Base-by-base conservation (phyloP, 2,113 vertebrate species). In the Xiphias gladius region DNA sequence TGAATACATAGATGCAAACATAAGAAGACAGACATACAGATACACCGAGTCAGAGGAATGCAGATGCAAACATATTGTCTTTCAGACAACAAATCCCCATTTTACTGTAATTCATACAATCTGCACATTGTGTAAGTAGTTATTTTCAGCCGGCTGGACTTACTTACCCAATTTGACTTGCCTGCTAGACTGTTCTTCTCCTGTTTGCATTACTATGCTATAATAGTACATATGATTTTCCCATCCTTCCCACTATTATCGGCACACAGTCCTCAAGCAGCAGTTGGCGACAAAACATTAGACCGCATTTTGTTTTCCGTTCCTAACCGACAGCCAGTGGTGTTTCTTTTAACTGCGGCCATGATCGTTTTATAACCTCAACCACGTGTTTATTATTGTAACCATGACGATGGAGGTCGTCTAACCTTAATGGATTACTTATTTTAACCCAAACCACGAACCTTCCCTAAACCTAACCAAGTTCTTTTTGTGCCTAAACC, bases 11-110 rank as follows among this genome's bases (percentile, higher is more conserved):
- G 2, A 50, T 20, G n/a, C 13, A 48, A 61, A 54, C 52, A 66
- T 5, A 74, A 62, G 30, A 41, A 19, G 26, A 35, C 39, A 55
- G 12, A 57, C 35, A 46, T 3, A 41, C 17, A 62, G 14, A 11
- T 17, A 50, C 52, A 58, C 30, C 32, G 0, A 32, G 26, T 32
- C 30, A 37, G 6, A 61, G n/a, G 30, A 62, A 43, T 28, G 24
- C 46, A 62, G 5, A 69, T 3, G 35, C n/a, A 58, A 54, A n/a
- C 19, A 67, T 54, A 28, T 54, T 20, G 22, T 67, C 61, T 71
- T 24, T 43, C 46, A 76, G 22, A 66, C 72, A 67, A 65, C 57
- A 73, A 39, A 61, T 73, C 76, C 68, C 77, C 86, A 74, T 39
- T 26, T 43, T 55, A 37, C 48, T 41, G n/a, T 84, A 68, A 67